Evolutionary conservation across 2,113 vertebrate genomes (phyloP), one percentile per base, ranked within the genome.

Genomic region (Typhlomys cinereus): DNA sequence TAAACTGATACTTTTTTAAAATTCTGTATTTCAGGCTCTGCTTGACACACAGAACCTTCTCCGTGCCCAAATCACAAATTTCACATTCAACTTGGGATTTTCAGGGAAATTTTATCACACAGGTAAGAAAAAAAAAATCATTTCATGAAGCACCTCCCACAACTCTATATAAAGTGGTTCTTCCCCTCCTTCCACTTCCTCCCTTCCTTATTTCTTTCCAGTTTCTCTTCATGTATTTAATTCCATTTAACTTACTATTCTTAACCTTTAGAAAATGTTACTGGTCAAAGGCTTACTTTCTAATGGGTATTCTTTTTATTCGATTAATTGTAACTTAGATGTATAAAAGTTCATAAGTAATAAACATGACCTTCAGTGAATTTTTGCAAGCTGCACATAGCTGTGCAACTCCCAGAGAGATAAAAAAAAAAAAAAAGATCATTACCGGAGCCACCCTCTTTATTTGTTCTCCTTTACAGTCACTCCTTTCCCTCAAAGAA

Each of bases 81-180:
- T 99, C 93, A 99, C 98, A 36, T 99, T 99, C 98, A 99, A 98
- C 96, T 93, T 99, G 96, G 98, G 98, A 97, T 99, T 98, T 98
- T 99, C 98, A 83, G 98, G 98, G 92, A 99, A 98, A 92, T 99
- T 99, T 96, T 98, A 98, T 90, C 98, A 99, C 69, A 98, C 98
- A 97, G 98, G 98, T 98, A 98, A 98, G 98, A 70, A 78, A 71
- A 89, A 23, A 14, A 12, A 9, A 71, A 70, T 8, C 57, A 0
- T 66, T 31, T 81, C 21, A 5, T 2, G 29, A 67, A 18, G 27
- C 12, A n/a, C 46, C 76, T 85, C 59, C 48, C 21, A 34, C 12
- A 17, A 21, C 41, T 15, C 17, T 82, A 0, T 34, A 41, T 52
- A 76, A 41, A 81, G n/a, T 4, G 54, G 10, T 2, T 21, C 3